These are phyloP conservation scores for Platysteira castanea DNA, from an alignment of 2,113 vertebrate species.

Conservation along the genomic window DNA sequence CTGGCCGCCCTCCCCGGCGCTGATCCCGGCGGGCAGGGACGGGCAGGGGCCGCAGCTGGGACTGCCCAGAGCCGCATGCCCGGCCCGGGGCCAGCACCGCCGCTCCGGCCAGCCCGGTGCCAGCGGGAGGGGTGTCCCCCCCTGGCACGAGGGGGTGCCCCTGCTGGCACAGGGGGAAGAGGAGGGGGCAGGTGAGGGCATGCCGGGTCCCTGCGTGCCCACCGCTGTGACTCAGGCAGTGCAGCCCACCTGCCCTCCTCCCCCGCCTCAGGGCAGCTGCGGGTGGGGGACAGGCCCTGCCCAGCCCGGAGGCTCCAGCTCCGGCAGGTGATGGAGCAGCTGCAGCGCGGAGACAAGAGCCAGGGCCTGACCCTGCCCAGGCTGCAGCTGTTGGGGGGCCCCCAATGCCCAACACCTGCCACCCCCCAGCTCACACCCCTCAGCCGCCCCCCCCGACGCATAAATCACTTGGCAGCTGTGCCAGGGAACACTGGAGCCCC, in stretches of 20 bases:
- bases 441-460: accelerated
- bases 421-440: neutral
- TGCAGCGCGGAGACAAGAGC: neutral
- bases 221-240: neutral
- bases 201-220: neutral
- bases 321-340: constrained; percentile 35
- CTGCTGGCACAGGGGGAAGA: neutral
- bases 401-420: neutral
- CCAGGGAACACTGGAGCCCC: neutral
- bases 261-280: neutral
- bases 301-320: neutral
- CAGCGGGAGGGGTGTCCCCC: neutral
- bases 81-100: neutral
- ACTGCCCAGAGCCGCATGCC: neutral
- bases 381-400: neutral
- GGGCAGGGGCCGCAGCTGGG: neutral
- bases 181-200: neutral
- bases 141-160: neutral
- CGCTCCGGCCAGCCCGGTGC: neutral
- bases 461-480: neutral
- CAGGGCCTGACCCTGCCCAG: neutral
- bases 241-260: neutral
- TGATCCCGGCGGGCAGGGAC: neutral
- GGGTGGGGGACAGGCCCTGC: neutral
- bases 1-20: neutral